These are phyloP conservation scores for Hippocampus kuda DNA, from an alignment of 2,797 vertebrate species.

Conservation along the genomic window DNA sequence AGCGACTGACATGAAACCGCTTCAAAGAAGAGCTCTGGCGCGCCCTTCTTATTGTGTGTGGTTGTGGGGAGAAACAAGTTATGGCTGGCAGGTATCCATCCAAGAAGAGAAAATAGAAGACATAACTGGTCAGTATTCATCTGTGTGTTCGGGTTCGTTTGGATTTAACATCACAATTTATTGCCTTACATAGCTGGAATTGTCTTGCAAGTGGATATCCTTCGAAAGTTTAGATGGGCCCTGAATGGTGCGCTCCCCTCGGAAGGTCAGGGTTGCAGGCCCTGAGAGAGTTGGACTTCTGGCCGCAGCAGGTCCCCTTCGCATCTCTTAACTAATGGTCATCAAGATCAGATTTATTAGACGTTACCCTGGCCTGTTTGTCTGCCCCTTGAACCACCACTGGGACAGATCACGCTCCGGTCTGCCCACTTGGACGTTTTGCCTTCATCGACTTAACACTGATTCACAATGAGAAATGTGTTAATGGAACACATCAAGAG, in stretches of 20 bases:
- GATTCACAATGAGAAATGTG: neutral
- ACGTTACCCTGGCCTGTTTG: conserved; percentile 43
- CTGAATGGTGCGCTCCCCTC: conserved; percentile 41
- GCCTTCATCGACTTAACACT: neutral
- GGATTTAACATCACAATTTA: conserved; percentile 60
- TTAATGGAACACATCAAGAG: too few relatives aligned
- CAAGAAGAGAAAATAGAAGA: conserved; percentile 49
- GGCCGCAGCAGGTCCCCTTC: conserved; percentile 44
- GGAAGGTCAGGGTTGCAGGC: conserved; percentile 43
- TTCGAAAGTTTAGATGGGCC: conserved; percentile 63
- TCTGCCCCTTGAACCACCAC: conserved; percentile 19
- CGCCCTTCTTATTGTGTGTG: conserved; percentile 27
- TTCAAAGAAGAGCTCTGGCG: conserved; percentile 46
- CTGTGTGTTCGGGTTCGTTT: conserved; percentile 52
- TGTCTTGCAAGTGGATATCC: conserved; percentile 43
- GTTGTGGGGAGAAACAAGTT: conserved; percentile 45
- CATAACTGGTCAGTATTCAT: conserved; percentile 44
- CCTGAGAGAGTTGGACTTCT: conserved; percentile 38
- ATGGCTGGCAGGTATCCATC: conserved; percentile 50
- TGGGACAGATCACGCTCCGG: neutral
- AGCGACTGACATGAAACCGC: conserved; percentile 27
- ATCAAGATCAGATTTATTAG: conserved; percentile 59
- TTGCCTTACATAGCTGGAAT: conserved; percentile 56
- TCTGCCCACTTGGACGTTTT: neutral
- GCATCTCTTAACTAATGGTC: conserved; percentile 48